A percentile compares a stretch with the other conserved stretches of the same genome.
phyloP scores from a whole-genome alignment of 64 coral and sea anemone genomes.

The Porites australiensis region DNA sequence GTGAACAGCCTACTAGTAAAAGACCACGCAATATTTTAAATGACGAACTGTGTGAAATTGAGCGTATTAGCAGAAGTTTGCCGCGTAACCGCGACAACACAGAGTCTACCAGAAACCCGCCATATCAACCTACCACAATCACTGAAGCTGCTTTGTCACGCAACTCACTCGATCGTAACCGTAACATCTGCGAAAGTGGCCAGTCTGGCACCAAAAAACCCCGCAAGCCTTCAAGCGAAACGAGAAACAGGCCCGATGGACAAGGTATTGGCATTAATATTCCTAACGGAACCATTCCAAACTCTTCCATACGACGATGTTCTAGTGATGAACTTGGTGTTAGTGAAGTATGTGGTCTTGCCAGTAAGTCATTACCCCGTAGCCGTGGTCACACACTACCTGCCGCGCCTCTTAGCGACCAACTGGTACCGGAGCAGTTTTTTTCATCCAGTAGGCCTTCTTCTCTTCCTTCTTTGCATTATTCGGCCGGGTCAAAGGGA shows the following conservation, averaged over 20 bases:
- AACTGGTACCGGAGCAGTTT: not conserved
- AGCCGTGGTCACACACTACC: not conserved
- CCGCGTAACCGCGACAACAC: not conserved
- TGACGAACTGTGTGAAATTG: not conserved
- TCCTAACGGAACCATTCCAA: not conserved
- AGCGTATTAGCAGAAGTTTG: not conserved
- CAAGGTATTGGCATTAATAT: not conserved
- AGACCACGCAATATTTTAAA: not conserved
- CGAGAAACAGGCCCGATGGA: not conserved
- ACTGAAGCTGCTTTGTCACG: not conserved
- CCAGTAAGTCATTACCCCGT: not conserved
- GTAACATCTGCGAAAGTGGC: not conserved
- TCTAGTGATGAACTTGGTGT: conserved; percentile 6
- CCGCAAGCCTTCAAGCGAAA: not conserved
- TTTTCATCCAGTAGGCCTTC: not conserved
- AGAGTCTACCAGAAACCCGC: not conserved
- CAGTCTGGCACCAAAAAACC: not conserved
- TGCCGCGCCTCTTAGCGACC: not conserved
- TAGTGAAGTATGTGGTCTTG: not conserved
- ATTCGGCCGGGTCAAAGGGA: not conserved
- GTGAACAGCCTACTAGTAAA: not conserved
- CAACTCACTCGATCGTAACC: too few relatives aligned
- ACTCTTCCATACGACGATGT: not conserved
- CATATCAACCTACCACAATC: too few relatives aligned
- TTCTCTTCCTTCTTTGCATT: conserved; percentile 36